A percentile compares a stretch with the other conserved stretches of the same genome.
phyloP scores from a whole-genome alignment of 2,797 vertebrate species.

The Eremophila alpestris region DNA sequence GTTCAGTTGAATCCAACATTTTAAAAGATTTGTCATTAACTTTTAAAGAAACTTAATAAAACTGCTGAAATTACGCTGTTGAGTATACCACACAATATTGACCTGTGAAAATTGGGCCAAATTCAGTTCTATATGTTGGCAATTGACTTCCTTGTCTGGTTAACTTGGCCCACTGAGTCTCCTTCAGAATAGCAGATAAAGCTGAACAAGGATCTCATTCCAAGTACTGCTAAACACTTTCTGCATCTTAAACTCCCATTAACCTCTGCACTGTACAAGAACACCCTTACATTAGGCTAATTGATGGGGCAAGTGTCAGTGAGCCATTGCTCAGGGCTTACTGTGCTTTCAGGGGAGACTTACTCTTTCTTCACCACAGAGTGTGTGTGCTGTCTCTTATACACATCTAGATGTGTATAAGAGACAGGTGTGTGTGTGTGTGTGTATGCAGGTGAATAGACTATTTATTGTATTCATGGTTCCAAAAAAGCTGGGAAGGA shows the following conservation, averaged over 20 bases:
- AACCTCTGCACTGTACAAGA: not conserved
- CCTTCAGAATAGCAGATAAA: not conserved
- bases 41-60: not conserved
- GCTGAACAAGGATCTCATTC: not conserved
- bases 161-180: not conserved
- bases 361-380: not conserved
- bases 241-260: not conserved
- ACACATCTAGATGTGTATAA: too few species aligned
- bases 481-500: not conserved
- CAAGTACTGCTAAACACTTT: not conserved
- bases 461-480: not conserved
- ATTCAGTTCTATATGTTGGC: not conserved
- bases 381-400: too few species aligned
- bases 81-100: not conserved
- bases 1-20: not conserved
- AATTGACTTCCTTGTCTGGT: not conserved
- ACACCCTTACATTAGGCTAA: not conserved
- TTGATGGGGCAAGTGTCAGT: not conserved
- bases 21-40: not conserved
- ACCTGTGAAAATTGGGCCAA: not conserved
- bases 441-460: not conserved
- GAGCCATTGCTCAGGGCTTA: not conserved
- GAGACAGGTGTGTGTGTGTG: not conserved
- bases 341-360: not conserved
- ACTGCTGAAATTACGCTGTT: not conserved